A percentile compares a stretch with the other conserved stretches of the same genome.
Evolutionary conservation across 2,113 vertebrate species (phyloP).

Genomic region (Arizona elegans): DNA sequence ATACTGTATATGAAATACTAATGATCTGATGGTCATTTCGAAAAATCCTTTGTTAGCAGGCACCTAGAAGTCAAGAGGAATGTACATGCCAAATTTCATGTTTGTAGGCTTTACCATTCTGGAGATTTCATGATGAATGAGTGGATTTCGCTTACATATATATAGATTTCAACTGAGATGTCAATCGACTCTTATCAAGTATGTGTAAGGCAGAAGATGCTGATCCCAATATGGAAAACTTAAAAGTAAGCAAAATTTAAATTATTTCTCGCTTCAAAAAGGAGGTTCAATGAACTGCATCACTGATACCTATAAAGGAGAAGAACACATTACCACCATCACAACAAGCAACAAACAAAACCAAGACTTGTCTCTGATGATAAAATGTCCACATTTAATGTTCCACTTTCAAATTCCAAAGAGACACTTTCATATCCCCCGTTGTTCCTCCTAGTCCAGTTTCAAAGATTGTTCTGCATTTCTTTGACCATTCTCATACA

Average conservation of each 20-base stretch:
- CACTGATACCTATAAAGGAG: neutral
- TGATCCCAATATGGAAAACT: neutral
- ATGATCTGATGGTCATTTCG: no score
- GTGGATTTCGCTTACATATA: no score
- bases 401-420: neutral
- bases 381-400: neutral
- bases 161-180: neutral
- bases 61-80: no score
- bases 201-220: neutral
- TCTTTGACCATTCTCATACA: neutral
- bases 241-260: neutral
- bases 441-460: neutral
- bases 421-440: neutral
- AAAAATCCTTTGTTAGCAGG: no score
- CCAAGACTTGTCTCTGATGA: neutral
- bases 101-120: no score
- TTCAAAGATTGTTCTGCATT: neutral
- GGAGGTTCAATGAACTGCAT: neutral
- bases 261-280: neutral
- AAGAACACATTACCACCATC: neutral
- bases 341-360: neutral
- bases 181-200: neutral
- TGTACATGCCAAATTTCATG: no score
- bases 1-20: no score
- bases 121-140: no score